phyloP scores from a whole-genome alignment of 1,140 invertebrate species.

The Bemisia tabaci region DNA sequence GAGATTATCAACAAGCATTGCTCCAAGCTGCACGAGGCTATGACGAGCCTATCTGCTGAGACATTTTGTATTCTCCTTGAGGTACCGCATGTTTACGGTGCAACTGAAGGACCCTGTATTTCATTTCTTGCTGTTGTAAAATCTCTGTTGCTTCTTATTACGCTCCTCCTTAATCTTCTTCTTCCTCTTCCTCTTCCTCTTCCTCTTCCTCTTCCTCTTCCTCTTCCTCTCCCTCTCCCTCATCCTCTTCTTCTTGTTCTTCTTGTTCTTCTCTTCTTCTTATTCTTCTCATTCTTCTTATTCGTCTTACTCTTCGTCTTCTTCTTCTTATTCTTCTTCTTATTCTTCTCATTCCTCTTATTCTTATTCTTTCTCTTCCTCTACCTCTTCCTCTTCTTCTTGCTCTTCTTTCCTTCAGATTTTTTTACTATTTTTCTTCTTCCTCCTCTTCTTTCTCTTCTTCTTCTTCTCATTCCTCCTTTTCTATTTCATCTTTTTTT shows the following conservation, averaged over 20 bases:
- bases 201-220: neutral
- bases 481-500: neutral
- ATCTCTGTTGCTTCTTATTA: neutral
- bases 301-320: neutral
- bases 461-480: neutral
- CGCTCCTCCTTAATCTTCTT: neutral
- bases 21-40: no score
- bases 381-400: neutral
- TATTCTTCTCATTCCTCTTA: neutral
- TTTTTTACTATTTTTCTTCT: neutral
- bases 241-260: neutral
- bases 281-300: neutral
- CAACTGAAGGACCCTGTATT: no score
- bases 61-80: no score
- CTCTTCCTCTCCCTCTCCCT: neutral
- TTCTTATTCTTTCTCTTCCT: neutral
- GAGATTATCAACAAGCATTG: no score
- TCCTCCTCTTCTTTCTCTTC: neutral
- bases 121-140: no score
- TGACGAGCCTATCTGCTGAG: no score
- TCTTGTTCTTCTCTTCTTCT: neutral
- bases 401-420: neutral
- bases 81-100: no score
- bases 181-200: neutral
- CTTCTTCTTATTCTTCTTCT: neutral